phyloP scores from a whole-genome alignment of 35 echinoderm and acorn worm species.

The Ophioderma brevispina region DNA sequence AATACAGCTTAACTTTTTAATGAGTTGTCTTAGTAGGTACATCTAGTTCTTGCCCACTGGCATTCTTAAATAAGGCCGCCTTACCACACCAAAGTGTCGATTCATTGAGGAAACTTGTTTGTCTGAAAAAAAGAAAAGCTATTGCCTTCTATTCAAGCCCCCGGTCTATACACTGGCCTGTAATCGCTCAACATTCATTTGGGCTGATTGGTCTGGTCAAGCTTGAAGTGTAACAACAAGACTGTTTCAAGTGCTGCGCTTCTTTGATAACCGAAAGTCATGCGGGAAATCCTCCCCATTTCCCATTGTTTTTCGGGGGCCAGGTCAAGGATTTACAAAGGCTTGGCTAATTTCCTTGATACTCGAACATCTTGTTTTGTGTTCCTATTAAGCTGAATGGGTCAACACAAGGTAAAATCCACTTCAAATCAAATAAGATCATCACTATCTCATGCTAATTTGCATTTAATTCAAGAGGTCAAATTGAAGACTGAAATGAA shows the following conservation, averaged over 20 bases:
- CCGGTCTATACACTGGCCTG: not conserved
- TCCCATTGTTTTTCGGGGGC: conserved; percentile 3
- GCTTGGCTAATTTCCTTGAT: not conserved
- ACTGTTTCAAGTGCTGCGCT: not conserved
- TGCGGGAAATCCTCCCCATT: not conserved
- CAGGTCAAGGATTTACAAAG: conserved; percentile 8
- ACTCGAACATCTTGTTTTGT: not conserved
- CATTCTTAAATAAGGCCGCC: no score
- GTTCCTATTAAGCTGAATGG: not conserved
- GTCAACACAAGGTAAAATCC: not conserved
- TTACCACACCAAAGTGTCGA: no score
- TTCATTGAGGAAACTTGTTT: no score
- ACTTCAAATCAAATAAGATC: not conserved
- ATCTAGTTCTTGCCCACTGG: not conserved
- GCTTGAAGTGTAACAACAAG: not conserved
- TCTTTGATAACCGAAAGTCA: not conserved
- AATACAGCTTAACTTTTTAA: no score
- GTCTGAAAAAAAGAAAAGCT: no score
- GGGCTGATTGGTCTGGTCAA: not conserved
- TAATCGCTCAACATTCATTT: not conserved
- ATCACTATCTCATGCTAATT: not conserved
- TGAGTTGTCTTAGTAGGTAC: not conserved
- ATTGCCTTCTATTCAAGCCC: not conserved
- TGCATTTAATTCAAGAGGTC: not conserved
- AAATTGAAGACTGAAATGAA: not conserved